Evolutionary conservation across 2,797 vertebrate species (phyloP).

Genomic region (Bovichtus variegatus): DNA sequence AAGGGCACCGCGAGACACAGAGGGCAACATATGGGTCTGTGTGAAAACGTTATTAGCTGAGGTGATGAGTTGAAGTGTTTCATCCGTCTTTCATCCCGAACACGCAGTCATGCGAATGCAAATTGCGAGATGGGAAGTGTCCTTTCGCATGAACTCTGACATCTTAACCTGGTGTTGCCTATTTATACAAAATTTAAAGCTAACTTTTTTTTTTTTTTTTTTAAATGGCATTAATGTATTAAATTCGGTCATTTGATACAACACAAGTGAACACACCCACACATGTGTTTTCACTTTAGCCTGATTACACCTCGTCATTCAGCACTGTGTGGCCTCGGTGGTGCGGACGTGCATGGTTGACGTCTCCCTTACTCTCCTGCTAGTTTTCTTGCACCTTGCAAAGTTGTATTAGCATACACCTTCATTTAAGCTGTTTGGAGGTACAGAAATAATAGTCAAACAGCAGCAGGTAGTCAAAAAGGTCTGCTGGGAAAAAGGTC

Average conservation of each 20-base stretch:
- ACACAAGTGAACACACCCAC: not conserved
- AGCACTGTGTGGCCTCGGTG: not conserved
- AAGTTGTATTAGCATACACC: not conserved
- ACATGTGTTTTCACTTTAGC: not conserved
- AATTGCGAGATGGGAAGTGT: not conserved
- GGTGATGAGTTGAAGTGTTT: conserved; percentile 38
- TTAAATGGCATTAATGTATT: not conserved
- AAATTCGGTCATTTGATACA: not conserved
- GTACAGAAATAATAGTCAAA: too few species aligned
- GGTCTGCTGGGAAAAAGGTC: not conserved
- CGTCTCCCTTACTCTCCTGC: not conserved
- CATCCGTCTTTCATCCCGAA: conserved; percentile 38
- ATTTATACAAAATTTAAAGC: not conserved
- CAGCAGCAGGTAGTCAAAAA: too few species aligned
- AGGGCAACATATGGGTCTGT: conserved; percentile 6
- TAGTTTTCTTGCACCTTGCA: not conserved
- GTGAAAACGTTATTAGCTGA: conserved; percentile 34
- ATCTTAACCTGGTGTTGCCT: not conserved
- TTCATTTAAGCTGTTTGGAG: too few species aligned
- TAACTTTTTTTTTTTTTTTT: too few species aligned
- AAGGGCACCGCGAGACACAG: not conserved
- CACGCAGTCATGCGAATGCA: not conserved
- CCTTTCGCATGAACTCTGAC: conserved; percentile 29
- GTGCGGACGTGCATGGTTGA: not conserved
- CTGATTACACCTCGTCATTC: not conserved